A percentile compares a stretch with the other conserved stretches of the same genome.
These are phyloP conservation scores for Grantiella picta DNA, from an alignment of 2,113 vertebrate species.

Conservation along the genomic window DNA sequence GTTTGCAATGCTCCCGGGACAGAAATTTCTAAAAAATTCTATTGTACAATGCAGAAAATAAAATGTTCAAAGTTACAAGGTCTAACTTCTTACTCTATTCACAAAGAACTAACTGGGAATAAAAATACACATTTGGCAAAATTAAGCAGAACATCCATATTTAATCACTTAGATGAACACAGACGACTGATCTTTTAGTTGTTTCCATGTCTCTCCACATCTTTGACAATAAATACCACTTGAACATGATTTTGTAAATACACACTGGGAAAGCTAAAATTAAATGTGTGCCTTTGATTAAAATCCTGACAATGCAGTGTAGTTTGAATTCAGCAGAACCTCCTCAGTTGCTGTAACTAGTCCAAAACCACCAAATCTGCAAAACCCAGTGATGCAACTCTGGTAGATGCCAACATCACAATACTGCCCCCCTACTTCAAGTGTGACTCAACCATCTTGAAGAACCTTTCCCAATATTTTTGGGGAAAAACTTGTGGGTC, in stretches of 20 bases:
- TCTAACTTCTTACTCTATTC: neutral
- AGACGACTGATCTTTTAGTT: neutral
- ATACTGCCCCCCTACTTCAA: neutral
- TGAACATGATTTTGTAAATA: neutral
- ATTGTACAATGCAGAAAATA: neutral
- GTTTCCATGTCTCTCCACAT: neutral
- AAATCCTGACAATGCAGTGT: neutral
- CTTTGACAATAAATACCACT: neutral
- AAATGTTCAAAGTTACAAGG: neutral
- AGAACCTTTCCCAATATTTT: neutral
- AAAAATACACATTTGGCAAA: neutral
- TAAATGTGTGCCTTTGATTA: neutral
- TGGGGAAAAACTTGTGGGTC: neutral
- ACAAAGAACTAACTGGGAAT: neutral
- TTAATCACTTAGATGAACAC: neutral
- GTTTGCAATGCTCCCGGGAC: neutral
- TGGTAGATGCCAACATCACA: neutral
- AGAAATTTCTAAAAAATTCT: neutral
- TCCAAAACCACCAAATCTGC: neutral
- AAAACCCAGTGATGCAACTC: neutral
- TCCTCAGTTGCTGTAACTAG: neutral
- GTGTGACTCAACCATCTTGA: neutral
- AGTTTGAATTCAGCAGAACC: neutral
- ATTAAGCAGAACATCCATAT: neutral
- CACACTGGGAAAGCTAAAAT: neutral